phyloP scores from a whole-genome alignment of 2,888 invertebrate genomes.

The Fragum sueziense region DNA sequence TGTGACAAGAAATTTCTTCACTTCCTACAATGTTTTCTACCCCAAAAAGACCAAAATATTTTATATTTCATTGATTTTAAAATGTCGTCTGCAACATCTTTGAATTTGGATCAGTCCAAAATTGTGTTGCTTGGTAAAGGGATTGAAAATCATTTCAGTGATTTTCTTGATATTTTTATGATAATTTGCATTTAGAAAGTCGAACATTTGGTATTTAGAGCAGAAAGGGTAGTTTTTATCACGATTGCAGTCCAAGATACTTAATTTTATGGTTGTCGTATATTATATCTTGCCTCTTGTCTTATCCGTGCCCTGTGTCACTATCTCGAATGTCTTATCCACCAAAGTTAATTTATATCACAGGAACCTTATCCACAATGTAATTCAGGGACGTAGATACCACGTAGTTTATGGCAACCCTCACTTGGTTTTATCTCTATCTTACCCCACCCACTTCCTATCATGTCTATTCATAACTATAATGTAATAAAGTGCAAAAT shows the following conservation, averaged over 20 bases:
- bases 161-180: too few relatives aligned
- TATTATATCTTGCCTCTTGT: slow-evolving; percentile 50
- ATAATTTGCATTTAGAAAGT: too few relatives aligned
- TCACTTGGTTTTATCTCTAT: slow-evolving; percentile 51
- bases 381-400: slow-evolving; percentile 54
- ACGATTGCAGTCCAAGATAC: slow-evolving; percentile 59
- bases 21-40: too few relatives aligned
- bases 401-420: slow-evolving; percentile 41
- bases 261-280: slow-evolving; percentile 64
- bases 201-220: too few relatives aligned
- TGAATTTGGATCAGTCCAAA: too few relatives aligned
- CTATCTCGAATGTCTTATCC: slow-evolving; percentile 47
- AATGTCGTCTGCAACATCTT: too few relatives aligned
- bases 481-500: too few relatives aligned
- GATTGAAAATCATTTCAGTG: too few relatives aligned
- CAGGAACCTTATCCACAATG: slow-evolving; percentile 42
- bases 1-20: too few relatives aligned
- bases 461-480: background rate
- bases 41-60: too few relatives aligned
- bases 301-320: slow-evolving; percentile 46
- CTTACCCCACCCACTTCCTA: slow-evolving; percentile 12
- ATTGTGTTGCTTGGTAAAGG: too few relatives aligned
- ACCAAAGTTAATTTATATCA: slow-evolving; percentile 52
- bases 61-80: too few relatives aligned
- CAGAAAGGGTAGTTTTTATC: slow-evolving; percentile 29